Conservation (phyloP, 1,140 invertebrate species). For the Platyura marginata region DNA sequence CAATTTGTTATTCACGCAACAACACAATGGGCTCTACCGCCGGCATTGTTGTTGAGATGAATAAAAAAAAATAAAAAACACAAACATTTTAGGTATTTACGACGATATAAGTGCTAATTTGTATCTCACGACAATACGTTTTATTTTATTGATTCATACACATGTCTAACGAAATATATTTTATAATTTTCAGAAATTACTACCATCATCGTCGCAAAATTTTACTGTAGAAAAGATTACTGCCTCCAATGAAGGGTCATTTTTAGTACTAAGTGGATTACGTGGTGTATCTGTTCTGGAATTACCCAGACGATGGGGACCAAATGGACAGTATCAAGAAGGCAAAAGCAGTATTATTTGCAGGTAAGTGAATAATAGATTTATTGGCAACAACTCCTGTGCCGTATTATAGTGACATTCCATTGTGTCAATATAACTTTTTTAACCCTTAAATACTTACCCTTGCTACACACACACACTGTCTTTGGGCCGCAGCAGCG, state of each 20-base stretch:
- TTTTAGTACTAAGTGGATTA: slow-evolving; percentile 18
- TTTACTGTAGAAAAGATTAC: slow-evolving; percentile 22
- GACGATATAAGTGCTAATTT: too few species aligned
- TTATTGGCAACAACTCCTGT: neutral
- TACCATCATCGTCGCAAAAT: slow-evolving; percentile 15
- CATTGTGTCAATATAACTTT: slow-evolving; percentile 2
- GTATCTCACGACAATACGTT: too few species aligned
- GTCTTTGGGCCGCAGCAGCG: too few species aligned
- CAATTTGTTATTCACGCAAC: too few species aligned
- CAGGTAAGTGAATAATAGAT: slow-evolving; percentile 5
- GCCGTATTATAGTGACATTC: neutral
- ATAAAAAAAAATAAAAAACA: too few species aligned
- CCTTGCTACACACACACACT: too few species aligned
- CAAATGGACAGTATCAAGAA: slow-evolving; percentile 18
- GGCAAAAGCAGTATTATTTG: slow-evolving; percentile 16
- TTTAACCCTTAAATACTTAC: slow-evolving; percentile 4
- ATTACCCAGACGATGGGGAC: slow-evolving; percentile 24
- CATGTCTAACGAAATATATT: too few species aligned
- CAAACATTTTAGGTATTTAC: too few species aligned
- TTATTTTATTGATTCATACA: too few species aligned
- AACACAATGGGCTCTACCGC: too few species aligned
- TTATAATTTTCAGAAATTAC: slow-evolving; percentile 19
- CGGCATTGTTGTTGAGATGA: too few species aligned
- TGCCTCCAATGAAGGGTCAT: slow-evolving; percentile 19
- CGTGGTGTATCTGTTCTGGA: slow-evolving; percentile 22